phyloP scores from a whole-genome alignment of 1,140 invertebrate genomes.

The Camponotus pennsylvanicus region DNA sequence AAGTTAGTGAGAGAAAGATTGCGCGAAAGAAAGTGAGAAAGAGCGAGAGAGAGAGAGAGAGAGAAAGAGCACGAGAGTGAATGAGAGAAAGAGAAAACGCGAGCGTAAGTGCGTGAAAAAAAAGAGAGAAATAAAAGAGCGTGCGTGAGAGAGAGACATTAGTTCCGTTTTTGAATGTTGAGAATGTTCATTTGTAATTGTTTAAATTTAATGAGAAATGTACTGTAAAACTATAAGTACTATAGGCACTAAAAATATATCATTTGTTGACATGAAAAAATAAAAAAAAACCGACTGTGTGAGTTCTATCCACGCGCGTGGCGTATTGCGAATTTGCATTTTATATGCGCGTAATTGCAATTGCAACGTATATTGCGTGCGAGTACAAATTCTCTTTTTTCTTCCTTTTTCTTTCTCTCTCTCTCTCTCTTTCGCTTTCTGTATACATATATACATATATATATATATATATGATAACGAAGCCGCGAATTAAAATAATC shows the following conservation, averaged over 20 bases:
- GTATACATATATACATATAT: too few relatives aligned
- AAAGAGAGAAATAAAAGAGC: slow-evolving; percentile 16
- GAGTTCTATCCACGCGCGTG: slow-evolving; percentile 31
- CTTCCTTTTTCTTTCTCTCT: background rate
- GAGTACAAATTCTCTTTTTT: background rate
- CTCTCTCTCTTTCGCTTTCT: too few relatives aligned
- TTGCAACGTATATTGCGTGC: slow-evolving; percentile 32
- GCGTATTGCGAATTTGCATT: too few relatives aligned
- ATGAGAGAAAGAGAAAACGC: slow-evolving; percentile 1
- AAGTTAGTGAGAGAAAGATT: slow-evolving; percentile 21
- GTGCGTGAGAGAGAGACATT: slow-evolving; percentile 61
- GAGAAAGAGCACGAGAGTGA: background rate
- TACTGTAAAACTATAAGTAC: slow-evolving; percentile 81
- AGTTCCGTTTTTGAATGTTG: slow-evolving; percentile 80
- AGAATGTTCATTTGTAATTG: slow-evolving; percentile 81
- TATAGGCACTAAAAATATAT: slow-evolving; percentile 83
- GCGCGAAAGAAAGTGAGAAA: slow-evolving; percentile 26
- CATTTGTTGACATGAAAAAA: slow-evolving; percentile 82
- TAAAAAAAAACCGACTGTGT: slow-evolving; percentile 67
- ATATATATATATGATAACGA: slow-evolving; percentile 8
- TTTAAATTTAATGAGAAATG: slow-evolving; percentile 82
- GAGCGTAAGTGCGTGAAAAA: slow-evolving; percentile 16
- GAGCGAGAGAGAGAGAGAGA: slow-evolving; percentile 8
- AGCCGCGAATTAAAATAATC: slow-evolving; percentile 10
- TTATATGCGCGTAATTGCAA: slow-evolving; percentile 5